These are phyloP conservation scores for Onychostoma macrolepis DNA, from an alignment of 2,113 vertebrate species.

Conservation along the genomic window DNA sequence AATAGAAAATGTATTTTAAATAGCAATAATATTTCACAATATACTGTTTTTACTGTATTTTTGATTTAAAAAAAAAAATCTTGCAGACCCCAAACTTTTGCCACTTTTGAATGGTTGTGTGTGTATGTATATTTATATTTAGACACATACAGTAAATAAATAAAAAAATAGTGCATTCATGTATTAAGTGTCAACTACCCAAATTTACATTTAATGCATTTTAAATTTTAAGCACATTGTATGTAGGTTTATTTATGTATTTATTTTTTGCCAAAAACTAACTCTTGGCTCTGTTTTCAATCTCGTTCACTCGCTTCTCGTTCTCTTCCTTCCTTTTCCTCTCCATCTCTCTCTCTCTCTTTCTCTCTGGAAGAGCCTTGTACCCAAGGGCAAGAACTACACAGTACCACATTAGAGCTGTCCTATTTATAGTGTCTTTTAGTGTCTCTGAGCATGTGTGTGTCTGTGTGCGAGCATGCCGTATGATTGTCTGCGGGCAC, in stretches of 20 bases:
- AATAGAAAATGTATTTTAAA: too few species aligned
- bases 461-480: slow-evolving; percentile 17
- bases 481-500: slow-evolving; percentile 8
- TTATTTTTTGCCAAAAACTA: neutral
- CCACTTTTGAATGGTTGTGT: neutral
- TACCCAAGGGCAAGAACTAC: slow-evolving; percentile 74
- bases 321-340: neutral
- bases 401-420: slow-evolving; percentile 70
- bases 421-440: slow-evolving; percentile 75
- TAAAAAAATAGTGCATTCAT: neutral
- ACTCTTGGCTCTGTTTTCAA: neutral
- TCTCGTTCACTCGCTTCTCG: slow-evolving; percentile 38
- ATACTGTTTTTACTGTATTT: too few species aligned
- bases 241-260: neutral
- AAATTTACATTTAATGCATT: neutral
- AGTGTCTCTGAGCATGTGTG: slow-evolving; percentile 5
- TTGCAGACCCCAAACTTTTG: too few species aligned
- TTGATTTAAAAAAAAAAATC: too few species aligned
- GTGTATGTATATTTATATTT: neutral
- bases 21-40: too few species aligned
- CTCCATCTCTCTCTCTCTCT: slow-evolving; percentile 43
- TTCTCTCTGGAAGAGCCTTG: slow-evolving; percentile 67
- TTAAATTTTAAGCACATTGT: neutral
- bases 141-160: too few species aligned
- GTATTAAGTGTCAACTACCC: neutral